Percentiles rank a stretch among this genome's conserved stretches.
Evolutionary conservation across 2,797 vertebrate species (phyloP).

Genomic region (Myotis daubentonii): DNA sequence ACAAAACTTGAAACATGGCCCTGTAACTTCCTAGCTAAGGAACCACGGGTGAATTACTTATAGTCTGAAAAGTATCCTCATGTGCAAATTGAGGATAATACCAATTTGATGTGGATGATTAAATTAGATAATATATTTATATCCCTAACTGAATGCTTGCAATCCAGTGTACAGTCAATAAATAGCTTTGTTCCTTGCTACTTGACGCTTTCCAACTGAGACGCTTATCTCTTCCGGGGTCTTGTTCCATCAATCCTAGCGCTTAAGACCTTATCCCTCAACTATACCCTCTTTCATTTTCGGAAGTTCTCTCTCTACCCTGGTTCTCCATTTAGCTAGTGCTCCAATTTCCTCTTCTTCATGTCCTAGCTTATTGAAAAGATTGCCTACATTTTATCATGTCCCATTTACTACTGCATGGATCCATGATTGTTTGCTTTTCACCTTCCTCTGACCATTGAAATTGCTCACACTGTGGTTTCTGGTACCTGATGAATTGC

Average conservation of each 20-base stretch:
- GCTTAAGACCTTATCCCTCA: background rate
- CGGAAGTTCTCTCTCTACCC: background rate
- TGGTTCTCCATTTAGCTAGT: background rate
- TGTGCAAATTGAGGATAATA: background rate
- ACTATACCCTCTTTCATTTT: background rate
- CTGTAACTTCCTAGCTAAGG: background rate
- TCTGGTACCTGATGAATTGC: background rate
- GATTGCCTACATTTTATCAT: background rate
- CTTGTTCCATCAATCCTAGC: background rate
- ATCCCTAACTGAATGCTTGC: background rate
- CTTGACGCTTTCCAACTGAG: background rate
- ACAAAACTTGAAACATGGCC: background rate
- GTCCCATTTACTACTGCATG: background rate
- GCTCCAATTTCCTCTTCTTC: background rate
- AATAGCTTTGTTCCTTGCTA: background rate
- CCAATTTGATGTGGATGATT: background rate
- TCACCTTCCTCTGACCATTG: background rate
- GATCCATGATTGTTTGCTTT: background rate
- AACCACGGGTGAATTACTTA: background rate
- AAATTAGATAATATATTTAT: background rate
- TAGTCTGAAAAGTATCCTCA: background rate
- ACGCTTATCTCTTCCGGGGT: background rate
- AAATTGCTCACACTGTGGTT: background rate
- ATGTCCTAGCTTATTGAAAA: background rate
- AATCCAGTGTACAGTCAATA: background rate